Conservation (phyloP, 2,113 vertebrate genomes). For the Serinus canaria region DNA sequence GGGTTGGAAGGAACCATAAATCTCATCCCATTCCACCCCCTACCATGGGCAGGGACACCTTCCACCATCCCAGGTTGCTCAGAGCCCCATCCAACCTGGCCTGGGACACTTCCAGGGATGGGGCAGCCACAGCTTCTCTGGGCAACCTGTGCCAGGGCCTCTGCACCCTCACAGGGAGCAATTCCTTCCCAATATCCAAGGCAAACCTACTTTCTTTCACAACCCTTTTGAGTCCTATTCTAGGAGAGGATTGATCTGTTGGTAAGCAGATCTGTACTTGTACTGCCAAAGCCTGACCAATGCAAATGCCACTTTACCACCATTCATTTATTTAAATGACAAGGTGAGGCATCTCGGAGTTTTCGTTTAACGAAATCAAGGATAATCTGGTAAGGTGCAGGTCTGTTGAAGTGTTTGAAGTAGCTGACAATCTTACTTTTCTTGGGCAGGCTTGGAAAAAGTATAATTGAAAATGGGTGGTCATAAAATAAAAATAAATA, state of each 20-base stretch:
- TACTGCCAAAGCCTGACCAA: background rate
- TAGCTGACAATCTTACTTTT: background rate
- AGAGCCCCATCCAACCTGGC: accelerated
- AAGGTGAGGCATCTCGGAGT: background rate
- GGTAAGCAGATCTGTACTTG: background rate
- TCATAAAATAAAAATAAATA: constrained; percentile 30
- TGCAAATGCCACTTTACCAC: background rate
- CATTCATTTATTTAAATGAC: background rate
- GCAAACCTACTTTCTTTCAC: background rate
- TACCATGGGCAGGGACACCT: background rate
- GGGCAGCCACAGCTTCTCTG: background rate
- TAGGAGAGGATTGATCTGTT: background rate
- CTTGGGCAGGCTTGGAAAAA: background rate
- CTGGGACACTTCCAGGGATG: background rate
- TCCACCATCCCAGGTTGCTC: background rate
- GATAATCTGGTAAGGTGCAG: background rate
- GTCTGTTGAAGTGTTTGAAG: background rate
- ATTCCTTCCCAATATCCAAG: background rate
- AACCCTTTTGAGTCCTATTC: background rate
- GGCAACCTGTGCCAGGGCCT: background rate
- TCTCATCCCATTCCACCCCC: too few species aligned
- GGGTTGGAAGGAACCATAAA: background rate
- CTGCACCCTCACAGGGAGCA: accelerated
- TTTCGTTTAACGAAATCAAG: background rate
- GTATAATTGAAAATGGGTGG: background rate